A percentile compares a stretch with the other conserved stretches of the same genome.
Conservation (phyloP, 1,140 invertebrate species). For the Pseudomyrmex gracilis region DNA sequence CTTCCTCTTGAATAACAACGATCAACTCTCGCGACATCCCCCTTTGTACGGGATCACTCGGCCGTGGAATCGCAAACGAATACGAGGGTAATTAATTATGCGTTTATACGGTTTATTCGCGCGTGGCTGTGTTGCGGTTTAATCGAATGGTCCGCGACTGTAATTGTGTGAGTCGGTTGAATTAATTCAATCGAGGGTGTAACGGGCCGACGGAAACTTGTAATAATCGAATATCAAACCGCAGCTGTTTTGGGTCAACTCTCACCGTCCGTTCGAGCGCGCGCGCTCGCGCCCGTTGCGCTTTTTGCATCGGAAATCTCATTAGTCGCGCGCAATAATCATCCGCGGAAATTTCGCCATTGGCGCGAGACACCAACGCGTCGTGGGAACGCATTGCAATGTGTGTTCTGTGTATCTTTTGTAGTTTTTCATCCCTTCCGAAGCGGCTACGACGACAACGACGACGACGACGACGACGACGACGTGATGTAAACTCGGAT, state of each 20-base stretch:
- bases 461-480: neutral
- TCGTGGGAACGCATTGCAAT: neutral
- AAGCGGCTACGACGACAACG: too few relatives aligned
- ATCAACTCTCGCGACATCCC: constrained; percentile 61
- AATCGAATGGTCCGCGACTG: constrained; percentile 48
- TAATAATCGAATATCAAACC: constrained; percentile 62
- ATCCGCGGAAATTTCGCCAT: neutral
- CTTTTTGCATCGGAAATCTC: constrained; percentile 52
- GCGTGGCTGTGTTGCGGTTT: constrained; percentile 50
- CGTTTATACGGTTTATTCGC: constrained; percentile 56
- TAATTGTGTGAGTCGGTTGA: constrained; percentile 43
- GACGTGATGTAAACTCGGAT: constrained; percentile 14
- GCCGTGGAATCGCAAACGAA: constrained; percentile 47
- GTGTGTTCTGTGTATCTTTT: neutral
- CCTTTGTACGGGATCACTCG: constrained; percentile 15
- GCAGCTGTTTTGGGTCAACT: constrained; percentile 35
- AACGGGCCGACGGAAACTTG: constrained; percentile 54
- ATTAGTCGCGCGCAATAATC: constrained; percentile 40
- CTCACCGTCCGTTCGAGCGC: neutral
- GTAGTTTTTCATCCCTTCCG: neutral
- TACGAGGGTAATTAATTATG: constrained; percentile 53
- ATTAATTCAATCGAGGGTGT: constrained; percentile 60
- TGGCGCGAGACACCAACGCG: neutral
- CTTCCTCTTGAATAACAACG: constrained; percentile 66
- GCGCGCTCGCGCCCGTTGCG: constrained; percentile 19